Conservation (phyloP, 2,113 vertebrate genomes). For the Podocnemis expansa region DNA sequence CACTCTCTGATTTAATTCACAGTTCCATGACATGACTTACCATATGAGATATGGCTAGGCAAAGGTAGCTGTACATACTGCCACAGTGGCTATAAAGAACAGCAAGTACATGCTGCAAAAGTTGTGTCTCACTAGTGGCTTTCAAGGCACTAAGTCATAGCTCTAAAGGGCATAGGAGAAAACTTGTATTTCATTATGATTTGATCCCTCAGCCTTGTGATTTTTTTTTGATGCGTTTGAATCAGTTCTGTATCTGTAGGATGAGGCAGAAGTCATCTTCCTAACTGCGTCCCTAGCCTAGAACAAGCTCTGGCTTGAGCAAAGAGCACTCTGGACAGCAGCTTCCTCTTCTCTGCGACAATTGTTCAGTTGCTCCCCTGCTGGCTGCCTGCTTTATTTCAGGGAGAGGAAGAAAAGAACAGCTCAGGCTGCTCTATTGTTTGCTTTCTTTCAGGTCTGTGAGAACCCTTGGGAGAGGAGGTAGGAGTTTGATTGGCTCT, state of each 20-base stretch:
- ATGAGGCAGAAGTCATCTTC: background rate
- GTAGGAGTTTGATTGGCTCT: background rate
- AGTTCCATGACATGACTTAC: rapidly evolving
- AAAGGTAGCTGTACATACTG: rapidly evolving
- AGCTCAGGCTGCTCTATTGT: background rate
- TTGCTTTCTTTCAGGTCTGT: background rate
- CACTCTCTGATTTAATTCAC: background rate
- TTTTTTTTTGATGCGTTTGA: background rate
- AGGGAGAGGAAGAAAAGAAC: background rate
- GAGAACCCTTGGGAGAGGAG: background rate
- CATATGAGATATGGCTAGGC: background rate
- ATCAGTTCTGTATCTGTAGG: background rate
- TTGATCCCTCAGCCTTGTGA: background rate
- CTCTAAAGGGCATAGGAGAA: background rate
- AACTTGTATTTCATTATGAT: background rate
- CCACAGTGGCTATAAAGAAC: background rate
- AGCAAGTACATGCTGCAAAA: background rate
- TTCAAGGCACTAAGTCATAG: background rate
- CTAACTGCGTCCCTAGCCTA: background rate
- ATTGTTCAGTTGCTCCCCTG: background rate
- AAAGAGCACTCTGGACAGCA: background rate
- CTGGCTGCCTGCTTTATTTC: background rate
- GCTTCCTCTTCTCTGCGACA: background rate
- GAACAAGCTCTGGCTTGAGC: background rate
- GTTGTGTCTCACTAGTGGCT: background rate